These are phyloP conservation scores for Parnassius smintheus DNA, from an alignment of 2,888 invertebrate genomes.

Conservation along the genomic window DNA sequence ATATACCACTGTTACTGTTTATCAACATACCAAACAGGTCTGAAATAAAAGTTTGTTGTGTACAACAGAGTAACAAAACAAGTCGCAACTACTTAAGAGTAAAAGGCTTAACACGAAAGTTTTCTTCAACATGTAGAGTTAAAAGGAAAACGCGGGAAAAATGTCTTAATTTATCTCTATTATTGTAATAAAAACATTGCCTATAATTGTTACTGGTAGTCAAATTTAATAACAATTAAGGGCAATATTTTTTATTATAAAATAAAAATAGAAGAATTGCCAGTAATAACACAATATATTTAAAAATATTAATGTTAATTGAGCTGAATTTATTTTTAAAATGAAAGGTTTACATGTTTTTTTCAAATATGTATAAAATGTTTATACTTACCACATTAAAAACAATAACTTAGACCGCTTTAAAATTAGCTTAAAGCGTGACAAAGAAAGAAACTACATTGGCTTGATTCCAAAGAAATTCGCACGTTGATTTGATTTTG, in stretches of 20 bases:
- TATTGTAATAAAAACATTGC: neutral
- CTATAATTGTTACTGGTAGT: too few relatives aligned
- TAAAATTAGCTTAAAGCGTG: neutral
- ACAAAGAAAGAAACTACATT: slow-evolving; percentile 7
- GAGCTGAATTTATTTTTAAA: too few relatives aligned
- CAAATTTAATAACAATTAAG: too few relatives aligned
- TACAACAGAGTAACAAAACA: slow-evolving; percentile 1
- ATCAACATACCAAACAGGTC: neutral
- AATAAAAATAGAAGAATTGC: too few relatives aligned
- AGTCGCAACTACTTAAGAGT: slow-evolving; percentile 8
- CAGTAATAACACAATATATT: too few relatives aligned
- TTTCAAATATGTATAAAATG: neutral
- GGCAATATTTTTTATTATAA: too few relatives aligned
- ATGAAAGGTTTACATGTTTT: too few relatives aligned
- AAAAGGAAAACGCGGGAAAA: slow-evolving; percentile 11
- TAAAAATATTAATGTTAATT: too few relatives aligned
- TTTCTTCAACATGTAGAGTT: slow-evolving; percentile 3
- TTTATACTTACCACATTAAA: slow-evolving; percentile 16
- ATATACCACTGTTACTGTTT: neutral
- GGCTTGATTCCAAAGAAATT: neutral
- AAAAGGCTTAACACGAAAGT: slow-evolving; percentile 25
- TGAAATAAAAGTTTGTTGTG: slow-evolving; percentile 6
- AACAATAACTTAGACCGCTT: slow-evolving; percentile 10
- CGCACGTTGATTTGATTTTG: slow-evolving; percentile 9
- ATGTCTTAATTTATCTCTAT: slow-evolving; percentile 2